Evolutionary conservation across 2,113 vertebrate genomes (phyloP), one percentile per base, ranked within the genome.

Genomic region (Callospermophilus lateralis): DNA sequence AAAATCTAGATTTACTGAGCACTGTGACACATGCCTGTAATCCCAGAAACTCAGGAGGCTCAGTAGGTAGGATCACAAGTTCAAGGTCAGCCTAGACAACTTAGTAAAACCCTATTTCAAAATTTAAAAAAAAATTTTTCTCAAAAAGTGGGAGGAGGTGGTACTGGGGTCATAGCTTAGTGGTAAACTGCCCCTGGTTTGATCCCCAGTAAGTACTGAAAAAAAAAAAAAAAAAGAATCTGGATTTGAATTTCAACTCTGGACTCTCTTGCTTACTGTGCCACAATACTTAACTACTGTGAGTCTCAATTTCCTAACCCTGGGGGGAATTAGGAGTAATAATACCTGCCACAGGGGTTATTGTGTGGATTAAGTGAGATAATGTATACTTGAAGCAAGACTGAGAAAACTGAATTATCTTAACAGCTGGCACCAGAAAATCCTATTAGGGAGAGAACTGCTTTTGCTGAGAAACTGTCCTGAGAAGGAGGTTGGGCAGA

Each of bases 251-350:
- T 77, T 68, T 9, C 4, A 93, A 87, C 76, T 94, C 48, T 79
- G n/a, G 58, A 63, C 68, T 94, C 53, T 83, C 5, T 72, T 55
- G 24, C 58, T 67, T 74, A 42, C 51, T 81, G 12, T 63, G 39
- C 34, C 19, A 0, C n/a, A 67, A 26, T 17, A 61, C 22, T 79
- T 37, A 39, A 78, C 22, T 65, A 55, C 55, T 1, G 0, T 87
- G 26, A 84, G 1, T 6, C 55, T 90, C 37, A 32, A 77, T 90
- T 86, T 93, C 45, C 45, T 45, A 92, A 30, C 63, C 42, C 13
- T 96, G 34, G n/a, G 17, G n/a, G 15, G 58, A 86, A 90, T 51
- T 83, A 74, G 77, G 37, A 97, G 11, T 84, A 79, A 45, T 53
- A 53, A 42, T 87, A 58, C 45, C 16, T 85, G 74, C 53, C 45